Base-by-base conservation (phyloP, 2,797 vertebrate species). In the Glossophaga mutica region DNA sequence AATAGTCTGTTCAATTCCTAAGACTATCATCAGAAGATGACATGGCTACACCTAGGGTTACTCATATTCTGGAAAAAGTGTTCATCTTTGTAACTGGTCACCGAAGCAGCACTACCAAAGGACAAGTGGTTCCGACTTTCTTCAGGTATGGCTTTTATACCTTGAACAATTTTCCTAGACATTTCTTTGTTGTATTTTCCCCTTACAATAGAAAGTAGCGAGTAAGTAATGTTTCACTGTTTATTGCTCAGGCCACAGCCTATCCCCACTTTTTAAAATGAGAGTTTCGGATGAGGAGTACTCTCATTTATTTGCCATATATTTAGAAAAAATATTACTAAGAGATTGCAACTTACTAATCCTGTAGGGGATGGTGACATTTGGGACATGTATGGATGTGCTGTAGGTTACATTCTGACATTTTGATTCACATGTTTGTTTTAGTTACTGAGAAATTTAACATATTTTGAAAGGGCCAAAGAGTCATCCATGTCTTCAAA, bases 191-290 rank as follows among this genome's bases (percentile, higher is more conserved):
- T 65, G 37, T 65, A 39, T 81, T 70, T 19, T 89, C 95, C 77
- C 24, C 76, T 94, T 74, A 94, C 5, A 95, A 5, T 78, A 90
- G 21, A 85, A 83, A 91, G 26, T 48, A 83, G 46, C 34, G 94
- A 95, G 88, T 87, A 91, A 87, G 94, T 76, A 96, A 94, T 91
- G 24, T 71, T 97, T 73, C 18, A 91, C 21, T 78, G 18, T 57
- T 7, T 96, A n/a, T 24, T 92, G 21, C 21, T 95, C 16, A 57
- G 83, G 39, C 62, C 34, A 89, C 70, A 0, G 11, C 92, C 82
- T 93, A 55, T 16, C 7, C 24, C 70, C 32, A 90, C 22, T 81
- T 29, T 92, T 85, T 50, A 92, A 90, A 37, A 73, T 77, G 52
- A 42, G 18, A 94, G 46, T 18, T 94, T 90, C 71, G 67, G 65